Percentiles rank a stretch among this genome's conserved stretches.
Evolutionary conservation across 2,113 vertebrate genomes (phyloP).

Genomic region (Phaethornis superciliosus): DNA sequence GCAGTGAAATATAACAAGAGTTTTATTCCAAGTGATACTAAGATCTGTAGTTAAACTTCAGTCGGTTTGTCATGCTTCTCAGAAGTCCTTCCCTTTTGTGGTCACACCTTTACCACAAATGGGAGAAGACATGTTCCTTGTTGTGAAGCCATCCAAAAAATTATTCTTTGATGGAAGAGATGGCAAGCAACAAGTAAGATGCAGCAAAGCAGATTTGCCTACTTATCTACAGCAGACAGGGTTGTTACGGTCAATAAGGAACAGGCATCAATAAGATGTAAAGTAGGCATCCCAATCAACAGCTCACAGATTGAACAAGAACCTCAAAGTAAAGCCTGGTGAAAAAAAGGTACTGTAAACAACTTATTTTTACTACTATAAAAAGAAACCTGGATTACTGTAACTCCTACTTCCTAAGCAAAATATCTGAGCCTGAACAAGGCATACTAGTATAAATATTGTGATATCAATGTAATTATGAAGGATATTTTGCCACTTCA

Average conservation of each 20-base stretch:
- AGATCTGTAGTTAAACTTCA: not conserved
- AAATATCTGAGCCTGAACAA: not conserved
- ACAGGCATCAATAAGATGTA: not conserved
- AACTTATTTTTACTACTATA: not conserved
- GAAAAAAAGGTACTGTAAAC: not conserved
- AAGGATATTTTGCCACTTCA: not conserved
- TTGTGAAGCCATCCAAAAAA: not conserved
- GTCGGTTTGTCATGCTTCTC: not conserved
- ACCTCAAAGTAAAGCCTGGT: not conserved
- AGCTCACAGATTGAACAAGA: not conserved
- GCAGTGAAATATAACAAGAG: not conserved
- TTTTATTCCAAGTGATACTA: not conserved
- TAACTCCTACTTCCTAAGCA: not conserved
- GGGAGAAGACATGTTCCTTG: not conserved
- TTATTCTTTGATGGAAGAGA: not conserved
- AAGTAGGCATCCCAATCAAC: not conserved
- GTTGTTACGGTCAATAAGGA: not conserved
- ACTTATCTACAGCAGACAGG: not conserved
- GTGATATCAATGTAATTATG: accelerated
- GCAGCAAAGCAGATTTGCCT: not conserved
- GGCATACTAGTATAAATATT: not conserved
- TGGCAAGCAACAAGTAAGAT: not conserved
- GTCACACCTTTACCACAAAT: not conserved
- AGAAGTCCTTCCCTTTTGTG: not conserved
- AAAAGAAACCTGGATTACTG: not conserved